A percentile compares a stretch with the other conserved stretches of the same genome.
Conservation (phyloP, 2,888 invertebrate genomes). For the Cephus runcator region DNA sequence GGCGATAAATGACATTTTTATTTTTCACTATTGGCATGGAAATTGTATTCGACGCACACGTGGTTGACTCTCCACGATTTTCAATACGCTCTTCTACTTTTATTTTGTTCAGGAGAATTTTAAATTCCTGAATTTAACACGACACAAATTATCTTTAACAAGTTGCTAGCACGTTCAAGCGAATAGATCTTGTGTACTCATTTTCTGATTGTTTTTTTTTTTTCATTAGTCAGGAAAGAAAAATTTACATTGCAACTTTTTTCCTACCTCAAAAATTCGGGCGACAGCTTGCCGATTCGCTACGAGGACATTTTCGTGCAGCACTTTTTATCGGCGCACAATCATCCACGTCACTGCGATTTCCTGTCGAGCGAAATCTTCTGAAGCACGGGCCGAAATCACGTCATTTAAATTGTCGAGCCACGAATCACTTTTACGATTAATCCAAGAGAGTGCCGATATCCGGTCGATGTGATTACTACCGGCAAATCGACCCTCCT, state of each 20-base stretch:
- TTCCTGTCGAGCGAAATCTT: background rate
- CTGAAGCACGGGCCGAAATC: background rate
- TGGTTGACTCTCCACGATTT: background rate
- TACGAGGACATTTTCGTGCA: conserved; percentile 49
- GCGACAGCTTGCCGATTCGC: conserved; percentile 51
- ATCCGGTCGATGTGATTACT: background rate
- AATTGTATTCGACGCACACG: background rate
- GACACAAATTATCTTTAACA: background rate
- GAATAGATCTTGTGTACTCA: background rate
- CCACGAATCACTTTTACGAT: background rate
- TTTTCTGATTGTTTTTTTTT: background rate
- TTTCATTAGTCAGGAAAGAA: background rate
- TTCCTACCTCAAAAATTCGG: conserved; percentile 54
- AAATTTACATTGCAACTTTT: background rate
- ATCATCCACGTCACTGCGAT: background rate
- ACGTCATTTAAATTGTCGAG: background rate
- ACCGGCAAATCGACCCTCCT: background rate
- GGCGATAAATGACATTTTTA: background rate
- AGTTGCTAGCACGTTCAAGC: background rate
- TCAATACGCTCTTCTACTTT: background rate
- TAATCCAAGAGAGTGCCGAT: background rate
- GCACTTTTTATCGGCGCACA: background rate
- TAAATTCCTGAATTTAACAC: background rate
- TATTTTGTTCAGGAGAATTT: background rate
- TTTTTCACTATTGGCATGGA: background rate